phyloP scores from a whole-genome alignment of 2,113 vertebrate genomes.

The Phalacrocorax pelagicus region DNA sequence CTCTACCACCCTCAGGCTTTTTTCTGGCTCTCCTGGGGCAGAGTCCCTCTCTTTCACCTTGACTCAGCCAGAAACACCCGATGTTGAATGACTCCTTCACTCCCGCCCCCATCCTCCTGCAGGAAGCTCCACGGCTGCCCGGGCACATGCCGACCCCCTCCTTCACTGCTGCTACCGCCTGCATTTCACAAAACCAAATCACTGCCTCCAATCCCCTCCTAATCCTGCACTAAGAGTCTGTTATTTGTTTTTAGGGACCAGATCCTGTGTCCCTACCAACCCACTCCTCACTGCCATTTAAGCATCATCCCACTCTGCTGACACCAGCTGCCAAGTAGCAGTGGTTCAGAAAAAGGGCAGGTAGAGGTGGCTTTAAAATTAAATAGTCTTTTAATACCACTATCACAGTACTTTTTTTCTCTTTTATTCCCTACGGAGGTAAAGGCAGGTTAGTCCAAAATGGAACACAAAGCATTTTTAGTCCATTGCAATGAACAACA shows the following conservation, averaged over 20 bases:
- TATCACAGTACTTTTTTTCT: not conserved
- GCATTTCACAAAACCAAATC: not conserved
- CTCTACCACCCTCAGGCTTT: not conserved
- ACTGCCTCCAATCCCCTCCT: not conserved
- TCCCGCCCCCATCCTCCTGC: not conserved
- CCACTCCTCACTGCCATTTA: not conserved
- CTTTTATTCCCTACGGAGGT: not conserved
- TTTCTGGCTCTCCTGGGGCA: not conserved
- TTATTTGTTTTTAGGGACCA: not conserved
- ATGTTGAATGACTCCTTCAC: not conserved
- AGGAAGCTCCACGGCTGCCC: not conserved
- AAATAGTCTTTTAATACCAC: not conserved
- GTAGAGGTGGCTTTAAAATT: not conserved
- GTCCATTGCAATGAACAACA: not conserved
- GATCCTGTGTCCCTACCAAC: not conserved
- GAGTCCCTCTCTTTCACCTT: too few species aligned
- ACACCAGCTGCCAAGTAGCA: not conserved
- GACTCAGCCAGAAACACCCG: not conserved
- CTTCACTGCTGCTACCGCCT: not conserved
- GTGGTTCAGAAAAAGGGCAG: not conserved
- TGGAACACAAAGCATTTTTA: not conserved
- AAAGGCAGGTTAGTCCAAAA: not conserved
- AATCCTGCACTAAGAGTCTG: not conserved
- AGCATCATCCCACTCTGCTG: not conserved
- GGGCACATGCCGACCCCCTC: too few species aligned